Evolutionary conservation across 2,113 vertebrate genomes (phyloP), one percentile per base, ranked within the genome.

Genomic region (Myocastor coypus): DNA sequence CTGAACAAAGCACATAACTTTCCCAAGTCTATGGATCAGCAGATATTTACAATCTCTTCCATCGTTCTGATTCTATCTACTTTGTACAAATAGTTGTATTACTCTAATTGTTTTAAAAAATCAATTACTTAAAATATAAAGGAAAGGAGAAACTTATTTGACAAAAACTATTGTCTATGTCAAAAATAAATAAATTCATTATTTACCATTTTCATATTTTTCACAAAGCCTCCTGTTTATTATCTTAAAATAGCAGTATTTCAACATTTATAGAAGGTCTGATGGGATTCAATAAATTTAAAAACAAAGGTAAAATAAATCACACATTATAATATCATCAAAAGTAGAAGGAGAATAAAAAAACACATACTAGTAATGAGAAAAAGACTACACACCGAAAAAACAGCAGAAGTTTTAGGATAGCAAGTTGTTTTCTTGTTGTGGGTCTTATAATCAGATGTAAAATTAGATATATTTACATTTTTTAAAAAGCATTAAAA

Each of bases 131-230:
- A 80, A 94, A 77, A 96, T 64, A 71, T 40, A 90, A 4, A 46
- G 17, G 28, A 75, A 5, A n/a, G n/a, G n/a, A n/a, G n/a, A 71
- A 34, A 82, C 20, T 66, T 9, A 46, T 57, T 77, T 80, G 24
- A 87, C 55, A 55, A 83, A 93, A 63, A 78, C 75, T 89, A 95
- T 57, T 84, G 50, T 78, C 46, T 96, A n/a, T 34, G 14, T 93
- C 59, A 68, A 95, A 94, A 89, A 73, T 20, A 87, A n/a, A n/a
- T n/a, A 83, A 87, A 77, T 69, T 92, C 6, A 77, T 91, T 94
- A 84, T 83, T 80, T 5, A 64, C 82, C 66, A 91, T 55, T 30
- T 88, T 24, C 12, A 4, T 37, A 77, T 52, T 96, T 95, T 46
- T 83, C n/a, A 86, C 69, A 52, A 92, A 86, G 4, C 52, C 91